Conservation (phyloP, 2,797 vertebrate species). For the Cyprinodon diabolis region DNA sequence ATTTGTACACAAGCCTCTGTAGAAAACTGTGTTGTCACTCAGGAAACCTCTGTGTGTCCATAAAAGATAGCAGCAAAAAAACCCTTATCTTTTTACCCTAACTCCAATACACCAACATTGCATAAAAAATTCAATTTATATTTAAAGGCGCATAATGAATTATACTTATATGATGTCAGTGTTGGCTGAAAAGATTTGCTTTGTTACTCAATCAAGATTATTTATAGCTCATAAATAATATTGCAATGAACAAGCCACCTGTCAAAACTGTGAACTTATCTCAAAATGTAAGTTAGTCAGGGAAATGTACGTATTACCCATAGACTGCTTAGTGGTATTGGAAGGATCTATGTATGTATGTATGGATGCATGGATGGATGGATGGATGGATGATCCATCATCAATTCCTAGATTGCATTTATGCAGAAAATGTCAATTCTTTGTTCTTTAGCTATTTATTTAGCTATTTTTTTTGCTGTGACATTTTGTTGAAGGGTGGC, state of each 20-base stretch:
- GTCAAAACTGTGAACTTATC: no score
- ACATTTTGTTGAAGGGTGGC: not conserved
- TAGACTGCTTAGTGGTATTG: no score
- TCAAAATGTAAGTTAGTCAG: no score
- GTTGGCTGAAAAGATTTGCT: not conserved
- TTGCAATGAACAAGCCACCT: no score
- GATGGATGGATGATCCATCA: not conserved
- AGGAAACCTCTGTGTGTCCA: conserved; percentile 36
- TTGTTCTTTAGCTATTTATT: not conserved
- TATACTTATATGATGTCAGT: conserved; percentile 7
- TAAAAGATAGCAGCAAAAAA: conserved; percentile 30
- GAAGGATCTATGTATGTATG: no score
- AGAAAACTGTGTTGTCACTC: conserved; percentile 53
- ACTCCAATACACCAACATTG: conserved; percentile 31
- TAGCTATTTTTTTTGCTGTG: not conserved
- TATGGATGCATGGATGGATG: no score
- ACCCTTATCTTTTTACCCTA: conserved; percentile 27
- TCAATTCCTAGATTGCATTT: not conserved
- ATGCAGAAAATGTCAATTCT: not conserved
- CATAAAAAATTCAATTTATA: conserved; percentile 17
- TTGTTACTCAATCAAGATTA: no score
- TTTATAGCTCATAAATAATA: no score
- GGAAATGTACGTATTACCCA: no score
- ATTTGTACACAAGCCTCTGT: conserved; percentile 52
- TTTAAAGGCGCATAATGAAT: conserved; percentile 19